phyloP scores from a whole-genome alignment of 2,888 invertebrate species.

The Lamellibrachia columna region DNA sequence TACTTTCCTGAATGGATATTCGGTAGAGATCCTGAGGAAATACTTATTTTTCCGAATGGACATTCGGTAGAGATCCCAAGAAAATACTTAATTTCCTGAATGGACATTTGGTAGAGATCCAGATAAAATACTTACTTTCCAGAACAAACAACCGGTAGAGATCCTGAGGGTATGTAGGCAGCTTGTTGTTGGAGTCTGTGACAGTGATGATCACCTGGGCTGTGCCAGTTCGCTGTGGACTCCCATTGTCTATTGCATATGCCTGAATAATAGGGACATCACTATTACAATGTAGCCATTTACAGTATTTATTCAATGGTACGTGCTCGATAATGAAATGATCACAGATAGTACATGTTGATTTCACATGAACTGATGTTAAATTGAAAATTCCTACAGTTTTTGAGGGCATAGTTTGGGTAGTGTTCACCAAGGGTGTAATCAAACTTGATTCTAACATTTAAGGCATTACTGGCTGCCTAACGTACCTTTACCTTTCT shows the following conservation, averaged over 20 bases:
- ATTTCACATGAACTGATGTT: too few relatives aligned
- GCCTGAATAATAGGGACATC: slow-evolving; percentile 68
- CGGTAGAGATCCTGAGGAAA: background rate
- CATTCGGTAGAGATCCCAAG: background rate
- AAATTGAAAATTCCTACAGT: too few relatives aligned
- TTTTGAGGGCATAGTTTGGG: too few relatives aligned
- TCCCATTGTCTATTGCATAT: slow-evolving; percentile 69
- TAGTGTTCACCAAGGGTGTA: too few relatives aligned
- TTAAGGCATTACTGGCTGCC: too few relatives aligned
- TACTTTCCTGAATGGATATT: background rate
- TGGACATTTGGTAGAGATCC: background rate
- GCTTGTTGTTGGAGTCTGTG: slow-evolving; percentile 63
- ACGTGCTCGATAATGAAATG: too few relatives aligned
- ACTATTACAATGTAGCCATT: background rate
- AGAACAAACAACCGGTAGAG: slow-evolving; percentile 56
- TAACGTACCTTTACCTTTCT: too few relatives aligned
- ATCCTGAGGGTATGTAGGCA: slow-evolving; percentile 57
- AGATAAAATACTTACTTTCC: slow-evolving; percentile 47
- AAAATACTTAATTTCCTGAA: background rate
- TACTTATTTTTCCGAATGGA: background rate
- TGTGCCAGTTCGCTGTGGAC: slow-evolving; percentile 80
- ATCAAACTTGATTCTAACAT: too few relatives aligned
- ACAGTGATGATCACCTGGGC: slow-evolving; percentile 72
- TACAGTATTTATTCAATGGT: background rate
- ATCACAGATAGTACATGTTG: too few relatives aligned